These are phyloP conservation scores for Leucoraja erinaceus DNA, from an alignment of 2,113 vertebrate species.

Conservation along the genomic window DNA sequence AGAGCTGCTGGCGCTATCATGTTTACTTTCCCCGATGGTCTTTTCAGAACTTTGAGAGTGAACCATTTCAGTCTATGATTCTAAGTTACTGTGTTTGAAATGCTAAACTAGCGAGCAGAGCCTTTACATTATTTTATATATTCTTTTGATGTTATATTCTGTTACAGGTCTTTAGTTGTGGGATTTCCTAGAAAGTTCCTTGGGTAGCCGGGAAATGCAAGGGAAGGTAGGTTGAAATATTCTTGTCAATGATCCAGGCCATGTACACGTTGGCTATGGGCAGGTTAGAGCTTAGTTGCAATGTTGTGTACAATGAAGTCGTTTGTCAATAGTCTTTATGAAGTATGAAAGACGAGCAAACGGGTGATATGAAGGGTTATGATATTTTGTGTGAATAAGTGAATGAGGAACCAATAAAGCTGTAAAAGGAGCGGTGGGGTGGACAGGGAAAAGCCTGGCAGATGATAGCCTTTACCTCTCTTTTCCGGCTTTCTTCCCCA, in stretches of 20 bases:
- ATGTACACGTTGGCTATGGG: not conserved
- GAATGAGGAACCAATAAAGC: too few species aligned
- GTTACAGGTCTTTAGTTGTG: not conserved
- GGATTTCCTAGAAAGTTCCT: not conserved
- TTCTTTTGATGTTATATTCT: not conserved
- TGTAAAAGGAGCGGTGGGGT: too few species aligned
- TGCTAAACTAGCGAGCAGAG: not conserved
- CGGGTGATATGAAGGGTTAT: not conserved
- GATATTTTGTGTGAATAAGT: not conserved
- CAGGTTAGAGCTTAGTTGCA: not conserved
- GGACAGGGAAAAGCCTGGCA: too few species aligned
- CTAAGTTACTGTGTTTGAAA: not conserved
- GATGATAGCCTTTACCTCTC: too few species aligned
- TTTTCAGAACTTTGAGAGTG: not conserved
- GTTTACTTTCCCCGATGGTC: not conserved
- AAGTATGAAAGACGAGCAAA: not conserved
- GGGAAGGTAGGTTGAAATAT: not conserved
- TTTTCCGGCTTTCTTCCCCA: too few species aligned
- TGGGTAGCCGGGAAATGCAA: not conserved
- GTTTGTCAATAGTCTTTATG: not conserved
- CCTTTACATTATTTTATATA: not conserved
- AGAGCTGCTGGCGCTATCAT: not conserved
- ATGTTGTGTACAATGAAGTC: not conserved
- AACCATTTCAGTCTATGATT: not conserved
- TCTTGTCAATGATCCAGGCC: too few species aligned